These are phyloP conservation scores for Muschampia plurimacula DNA, from an alignment of 2,888 invertebrate species.

Conservation along the genomic window DNA sequence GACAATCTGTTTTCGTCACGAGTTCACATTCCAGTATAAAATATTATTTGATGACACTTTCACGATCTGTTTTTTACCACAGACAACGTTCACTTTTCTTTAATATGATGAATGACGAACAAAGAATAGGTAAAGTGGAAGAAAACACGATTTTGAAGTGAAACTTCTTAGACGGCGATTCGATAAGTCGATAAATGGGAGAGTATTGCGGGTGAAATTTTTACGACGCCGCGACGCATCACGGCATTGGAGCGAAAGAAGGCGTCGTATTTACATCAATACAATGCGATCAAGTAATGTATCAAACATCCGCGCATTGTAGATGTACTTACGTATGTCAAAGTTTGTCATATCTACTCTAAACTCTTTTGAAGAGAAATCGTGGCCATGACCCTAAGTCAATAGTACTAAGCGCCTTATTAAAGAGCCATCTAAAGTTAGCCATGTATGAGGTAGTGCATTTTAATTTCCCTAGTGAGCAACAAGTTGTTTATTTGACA, in stretches of 20 bases:
- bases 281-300: too few relatives aligned
- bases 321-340: too few relatives aligned
- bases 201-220: background rate
- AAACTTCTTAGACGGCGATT: too few relatives aligned
- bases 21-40: conserved; percentile 14
- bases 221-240: background rate
- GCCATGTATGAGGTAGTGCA: conserved; percentile 10
- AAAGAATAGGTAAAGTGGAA: background rate
- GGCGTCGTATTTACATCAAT: too few relatives aligned
- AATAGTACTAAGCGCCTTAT: background rate
- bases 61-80: conserved; percentile 1
- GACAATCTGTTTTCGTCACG: background rate
- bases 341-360: too few relatives aligned
- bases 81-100: conserved; percentile 6
- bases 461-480: conserved; percentile 14
- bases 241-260: too few relatives aligned
- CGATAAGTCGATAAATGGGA: too few relatives aligned
- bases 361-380: background rate
- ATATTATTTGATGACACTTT: conserved; percentile 33
- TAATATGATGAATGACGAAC: conserved; percentile 1
- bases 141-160: background rate
- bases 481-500: conserved; percentile 20
- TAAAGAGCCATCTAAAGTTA: background rate
- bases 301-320: too few relatives aligned
- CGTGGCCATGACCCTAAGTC: background rate